Evolutionary conservation across 2,797 vertebrate genomes (phyloP).

Genomic region (Etheostoma perlongum): DNA sequence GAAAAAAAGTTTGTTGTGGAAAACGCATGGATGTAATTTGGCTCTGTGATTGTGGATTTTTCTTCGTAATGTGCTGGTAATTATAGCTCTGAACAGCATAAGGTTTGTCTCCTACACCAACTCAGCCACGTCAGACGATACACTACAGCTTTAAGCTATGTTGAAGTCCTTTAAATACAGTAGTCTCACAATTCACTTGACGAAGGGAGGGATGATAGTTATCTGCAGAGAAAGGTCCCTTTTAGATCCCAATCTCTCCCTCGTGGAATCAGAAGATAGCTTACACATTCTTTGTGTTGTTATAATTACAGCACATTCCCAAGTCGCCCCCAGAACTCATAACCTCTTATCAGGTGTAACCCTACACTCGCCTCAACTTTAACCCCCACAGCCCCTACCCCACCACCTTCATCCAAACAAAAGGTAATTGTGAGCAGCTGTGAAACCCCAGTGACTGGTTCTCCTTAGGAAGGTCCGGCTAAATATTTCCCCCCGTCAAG

Average conservation of each 20-base stretch:
- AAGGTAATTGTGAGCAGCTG: slow-evolving; percentile 89
- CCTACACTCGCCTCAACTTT: slow-evolving; percentile 87
- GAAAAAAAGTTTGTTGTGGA: slow-evolving; percentile 60
- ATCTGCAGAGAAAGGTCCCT: slow-evolving; percentile 56
- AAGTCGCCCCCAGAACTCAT: slow-evolving; percentile 80
- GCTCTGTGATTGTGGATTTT: slow-evolving; percentile 72
- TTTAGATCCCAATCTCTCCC: slow-evolving; percentile 66
- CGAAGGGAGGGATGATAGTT: slow-evolving; percentile 40
- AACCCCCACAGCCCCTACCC: slow-evolving; percentile 78
- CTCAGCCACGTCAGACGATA: slow-evolving; percentile 31
- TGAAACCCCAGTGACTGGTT: slow-evolving; percentile 77
- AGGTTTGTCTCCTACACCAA: slow-evolving; percentile 57
- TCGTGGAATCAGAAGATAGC: slow-evolving; percentile 77
- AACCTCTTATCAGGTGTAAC: slow-evolving; percentile 91
- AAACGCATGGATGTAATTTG: slow-evolving; percentile 81
- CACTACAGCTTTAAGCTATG: slow-evolving; percentile 8
- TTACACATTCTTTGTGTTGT: slow-evolving; percentile 85
- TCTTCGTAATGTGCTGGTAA: slow-evolving; percentile 76
- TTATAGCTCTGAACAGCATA: slow-evolving; percentile 65
- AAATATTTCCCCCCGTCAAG: slow-evolving; percentile 68
- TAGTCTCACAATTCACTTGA: slow-evolving; percentile 62
- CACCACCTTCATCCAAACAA: slow-evolving; percentile 81
- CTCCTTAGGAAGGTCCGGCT: slow-evolving; percentile 72
- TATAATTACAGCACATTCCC: slow-evolving; percentile 83
- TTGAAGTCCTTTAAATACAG: slow-evolving; percentile 56